Conservation (phyloP, 2,888 invertebrate species). For the Notocelia uddmanniana region DNA sequence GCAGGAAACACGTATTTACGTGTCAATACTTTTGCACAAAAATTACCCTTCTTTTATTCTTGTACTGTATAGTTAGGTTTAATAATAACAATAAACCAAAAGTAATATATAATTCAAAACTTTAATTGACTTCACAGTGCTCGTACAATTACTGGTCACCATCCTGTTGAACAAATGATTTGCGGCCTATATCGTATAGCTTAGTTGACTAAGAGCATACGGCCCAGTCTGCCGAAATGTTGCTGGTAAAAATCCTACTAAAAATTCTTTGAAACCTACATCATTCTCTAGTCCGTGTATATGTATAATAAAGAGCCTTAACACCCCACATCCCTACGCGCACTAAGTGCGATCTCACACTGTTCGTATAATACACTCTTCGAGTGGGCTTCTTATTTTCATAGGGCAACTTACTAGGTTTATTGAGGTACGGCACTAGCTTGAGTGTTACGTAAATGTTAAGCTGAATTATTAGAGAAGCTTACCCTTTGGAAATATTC, state of each 20-base stretch:
- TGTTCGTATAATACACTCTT: constrained; percentile 26
- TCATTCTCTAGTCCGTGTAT: not conserved
- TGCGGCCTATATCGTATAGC: not conserved
- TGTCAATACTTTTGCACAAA: too few species aligned
- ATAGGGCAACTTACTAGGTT: constrained; percentile 38
- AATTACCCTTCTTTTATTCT: too few species aligned
- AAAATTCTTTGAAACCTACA: not conserved
- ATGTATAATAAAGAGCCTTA: not conserved
- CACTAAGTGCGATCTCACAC: constrained; percentile 26
- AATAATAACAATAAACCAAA: not conserved
- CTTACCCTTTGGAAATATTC: not conserved
- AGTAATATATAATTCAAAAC: not conserved
- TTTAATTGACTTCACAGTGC: not conserved
- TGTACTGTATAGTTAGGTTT: too few species aligned
- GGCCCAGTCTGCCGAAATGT: not conserved
- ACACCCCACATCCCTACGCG: constrained; percentile 4
- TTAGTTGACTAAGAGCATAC: too few species aligned
- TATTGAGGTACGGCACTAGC: constrained; percentile 28
- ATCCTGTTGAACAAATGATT: not conserved
- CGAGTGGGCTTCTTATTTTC: constrained; percentile 44
- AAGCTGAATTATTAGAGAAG: constrained; percentile 33
- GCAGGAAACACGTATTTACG: too few species aligned
- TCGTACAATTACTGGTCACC: not conserved
- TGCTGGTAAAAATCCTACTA: not conserved
- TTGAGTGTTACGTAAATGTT: constrained; percentile 38